Evolutionary conservation across 2,888 invertebrate species (phyloP).

Genomic region (Amphipyra tragopoginis): DNA sequence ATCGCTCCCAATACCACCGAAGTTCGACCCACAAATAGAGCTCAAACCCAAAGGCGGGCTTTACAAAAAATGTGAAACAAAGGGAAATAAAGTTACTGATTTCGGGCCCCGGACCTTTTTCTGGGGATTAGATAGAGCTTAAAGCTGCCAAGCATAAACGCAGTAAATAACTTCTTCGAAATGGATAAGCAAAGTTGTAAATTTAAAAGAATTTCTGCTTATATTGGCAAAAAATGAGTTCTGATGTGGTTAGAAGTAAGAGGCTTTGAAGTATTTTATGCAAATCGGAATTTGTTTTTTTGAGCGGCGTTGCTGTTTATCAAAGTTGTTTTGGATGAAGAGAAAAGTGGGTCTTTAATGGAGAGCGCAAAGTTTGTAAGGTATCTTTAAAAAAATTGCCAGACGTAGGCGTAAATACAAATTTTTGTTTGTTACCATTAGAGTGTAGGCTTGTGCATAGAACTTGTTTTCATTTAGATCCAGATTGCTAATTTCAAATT

Average conservation of each 20-base stretch:
- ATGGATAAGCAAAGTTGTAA: constrained; percentile 25
- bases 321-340: constrained; percentile 4
- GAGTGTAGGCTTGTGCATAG: too few relatives aligned
- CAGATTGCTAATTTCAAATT: too few relatives aligned
- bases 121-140: constrained; percentile 43
- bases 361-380: too few relatives aligned
- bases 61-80: constrained; percentile 45
- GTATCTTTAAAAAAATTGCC: too few relatives aligned
- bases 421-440: too few relatives aligned
- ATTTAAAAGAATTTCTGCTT: constrained; percentile 30
- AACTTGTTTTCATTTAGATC: too few relatives aligned
- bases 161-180: constrained; percentile 36
- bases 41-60: constrained; percentile 14
- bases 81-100: constrained; percentile 42
- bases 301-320: constrained; percentile 4
- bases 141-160: constrained; percentile 13
- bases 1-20: constrained; percentile 20
- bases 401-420: too few relatives aligned
- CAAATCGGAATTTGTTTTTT: constrained; percentile 17
- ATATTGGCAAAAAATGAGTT: constrained; percentile 29
- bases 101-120: constrained; percentile 35
- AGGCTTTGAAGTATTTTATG: constrained; percentile 24
- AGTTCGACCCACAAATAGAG: constrained; percentile 20
- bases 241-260: constrained; percentile 13
- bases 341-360: neutral